Percentiles rank a stretch among this genome's conserved stretches.
phyloP scores from a whole-genome alignment of 1,140 invertebrate species.

The Meloidogyne chitwoodi region DNA sequence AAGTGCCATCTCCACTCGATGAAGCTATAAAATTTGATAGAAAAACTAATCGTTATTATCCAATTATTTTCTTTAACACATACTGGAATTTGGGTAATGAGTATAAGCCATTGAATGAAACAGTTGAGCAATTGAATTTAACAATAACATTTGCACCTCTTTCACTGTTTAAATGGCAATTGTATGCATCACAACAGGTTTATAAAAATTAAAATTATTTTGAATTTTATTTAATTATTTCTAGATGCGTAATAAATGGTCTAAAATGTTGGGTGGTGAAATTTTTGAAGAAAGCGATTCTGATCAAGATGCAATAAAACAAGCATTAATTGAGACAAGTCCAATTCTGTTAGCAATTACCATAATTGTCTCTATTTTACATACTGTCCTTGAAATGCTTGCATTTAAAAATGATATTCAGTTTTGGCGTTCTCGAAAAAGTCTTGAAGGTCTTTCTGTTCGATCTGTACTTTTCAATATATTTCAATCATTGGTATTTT shows the following conservation, averaged over 20 bases:
- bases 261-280: constrained; percentile 65
- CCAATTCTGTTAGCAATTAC: constrained; percentile 85
- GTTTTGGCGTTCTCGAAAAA: constrained; percentile 97
- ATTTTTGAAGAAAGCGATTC: constrained; percentile 71
- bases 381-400: constrained; percentile 94
- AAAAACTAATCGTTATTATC: constrained; percentile 66
- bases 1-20: constrained; percentile 46
- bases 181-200: constrained; percentile 77
- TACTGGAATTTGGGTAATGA: constrained; percentile 77
- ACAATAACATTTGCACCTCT: constrained; percentile 85
- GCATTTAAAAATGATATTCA: constrained; percentile 99
- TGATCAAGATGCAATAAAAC: constrained; percentile 94
- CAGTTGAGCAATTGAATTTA: constrained; percentile 65
- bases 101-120: constrained; percentile 81
- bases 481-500: constrained; percentile 75
- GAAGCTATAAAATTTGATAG: constrained; percentile 74
- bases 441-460: constrained; percentile 91
- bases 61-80: constrained; percentile 73
- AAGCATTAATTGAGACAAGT: constrained; percentile 91
- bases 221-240: constrained; percentile 35
- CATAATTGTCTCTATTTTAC: constrained; percentile 84
- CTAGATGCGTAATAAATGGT: constrained; percentile 64
- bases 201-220: constrained; percentile 11
- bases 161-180: constrained; percentile 92
- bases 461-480: constrained; percentile 98